Evolutionary conservation across 1,140 invertebrate species (phyloP).

Genomic region (Aphelinus atriplicis): DNA sequence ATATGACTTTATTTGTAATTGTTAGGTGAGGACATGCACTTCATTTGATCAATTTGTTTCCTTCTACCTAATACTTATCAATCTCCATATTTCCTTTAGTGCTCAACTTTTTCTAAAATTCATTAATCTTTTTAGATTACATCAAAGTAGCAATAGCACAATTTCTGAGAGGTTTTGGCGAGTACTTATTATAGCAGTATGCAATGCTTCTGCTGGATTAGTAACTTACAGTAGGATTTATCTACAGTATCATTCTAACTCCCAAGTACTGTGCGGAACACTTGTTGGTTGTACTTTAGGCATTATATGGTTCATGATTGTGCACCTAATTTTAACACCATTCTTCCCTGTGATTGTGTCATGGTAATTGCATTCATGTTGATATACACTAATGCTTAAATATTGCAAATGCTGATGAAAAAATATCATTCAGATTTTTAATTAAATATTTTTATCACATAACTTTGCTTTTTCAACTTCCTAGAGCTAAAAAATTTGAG

Average conservation of each 20-base stretch:
- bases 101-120: background rate
- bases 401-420: too few species aligned
- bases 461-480: too few species aligned
- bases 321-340: slow-evolving; percentile 83
- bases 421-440: too few species aligned
- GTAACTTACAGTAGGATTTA: slow-evolving; percentile 82
- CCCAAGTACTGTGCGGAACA: slow-evolving; percentile 84
- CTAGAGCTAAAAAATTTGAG: too few species aligned
- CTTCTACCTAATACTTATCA: background rate
- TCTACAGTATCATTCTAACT: slow-evolving; percentile 85
- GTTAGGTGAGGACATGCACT: slow-evolving; percentile 74
- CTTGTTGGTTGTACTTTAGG: slow-evolving; percentile 77
- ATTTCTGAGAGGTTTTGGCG: slow-evolving; percentile 81
- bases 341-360: slow-evolving; percentile 86
- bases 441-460: too few species aligned
- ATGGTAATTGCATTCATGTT: slow-evolving; percentile 73
- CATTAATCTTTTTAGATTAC: slow-evolving; percentile 71
- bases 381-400: too few species aligned
- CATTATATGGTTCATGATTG: slow-evolving; percentile 80
- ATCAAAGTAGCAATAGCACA: slow-evolving; percentile 81
- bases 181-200: slow-evolving; percentile 72
- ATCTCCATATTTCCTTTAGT: slow-evolving; percentile 15
- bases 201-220: slow-evolving; percentile 70
- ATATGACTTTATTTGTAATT: slow-evolving; percentile 86
- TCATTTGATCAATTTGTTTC: too few species aligned